These are phyloP conservation scores for Cochlearius cochlearius DNA, from an alignment of 2,113 vertebrate genomes.

Conservation along the genomic window DNA sequence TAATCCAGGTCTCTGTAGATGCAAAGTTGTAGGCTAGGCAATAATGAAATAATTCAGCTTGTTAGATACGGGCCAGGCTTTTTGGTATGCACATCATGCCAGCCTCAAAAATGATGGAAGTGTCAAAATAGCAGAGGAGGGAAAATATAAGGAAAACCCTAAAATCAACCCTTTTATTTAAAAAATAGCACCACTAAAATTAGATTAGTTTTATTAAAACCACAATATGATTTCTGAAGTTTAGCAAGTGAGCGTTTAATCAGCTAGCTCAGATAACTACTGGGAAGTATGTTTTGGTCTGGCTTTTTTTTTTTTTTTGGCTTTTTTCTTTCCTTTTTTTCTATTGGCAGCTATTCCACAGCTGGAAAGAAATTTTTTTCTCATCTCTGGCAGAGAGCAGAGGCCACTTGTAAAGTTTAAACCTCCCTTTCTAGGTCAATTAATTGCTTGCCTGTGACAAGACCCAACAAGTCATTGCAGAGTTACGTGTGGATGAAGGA, in stretches of 20 bases:
- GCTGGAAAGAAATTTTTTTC: neutral
- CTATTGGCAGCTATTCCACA: neutral
- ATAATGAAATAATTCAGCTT: constrained; percentile 7
- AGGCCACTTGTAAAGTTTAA: neutral
- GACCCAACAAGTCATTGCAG: neutral
- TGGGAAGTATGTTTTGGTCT: neutral
- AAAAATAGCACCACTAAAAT: neutral
- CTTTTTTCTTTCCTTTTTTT: neutral
- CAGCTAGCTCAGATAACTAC: neutral
- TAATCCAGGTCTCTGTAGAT: neutral
- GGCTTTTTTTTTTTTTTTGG: fast-evolving
- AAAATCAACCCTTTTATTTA: neutral
- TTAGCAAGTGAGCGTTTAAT: neutral
- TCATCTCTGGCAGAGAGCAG: neutral
- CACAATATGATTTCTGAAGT: neutral
- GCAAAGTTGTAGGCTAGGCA: neutral
- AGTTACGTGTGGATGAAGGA: neutral
- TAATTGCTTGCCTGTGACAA: neutral
- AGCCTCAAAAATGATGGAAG: neutral
- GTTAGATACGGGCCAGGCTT: neutral
- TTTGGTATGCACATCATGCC: constrained; percentile 1
- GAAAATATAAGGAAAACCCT: neutral
- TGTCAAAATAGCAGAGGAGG: neutral
- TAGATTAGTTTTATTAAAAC: neutral
- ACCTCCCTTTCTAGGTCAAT: neutral